Evolutionary conservation across 2,888 invertebrate species (phyloP).

Genomic region (Pimpla rufipes): DNA sequence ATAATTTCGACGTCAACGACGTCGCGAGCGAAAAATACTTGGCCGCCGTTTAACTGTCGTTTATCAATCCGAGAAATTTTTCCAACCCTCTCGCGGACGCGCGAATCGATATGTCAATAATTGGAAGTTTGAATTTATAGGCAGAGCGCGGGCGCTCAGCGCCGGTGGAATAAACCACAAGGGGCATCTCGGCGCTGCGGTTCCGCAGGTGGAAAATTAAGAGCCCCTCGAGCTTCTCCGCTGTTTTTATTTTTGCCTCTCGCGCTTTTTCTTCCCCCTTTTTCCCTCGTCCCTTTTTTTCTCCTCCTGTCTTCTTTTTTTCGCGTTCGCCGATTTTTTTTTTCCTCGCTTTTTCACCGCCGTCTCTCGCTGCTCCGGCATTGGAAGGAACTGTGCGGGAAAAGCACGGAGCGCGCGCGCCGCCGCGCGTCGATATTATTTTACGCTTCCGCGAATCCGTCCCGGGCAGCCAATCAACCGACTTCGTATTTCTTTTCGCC

Average conservation of each 20-base stretch:
- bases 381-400: slow-evolving; percentile 10
- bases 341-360: slow-evolving; percentile 12
- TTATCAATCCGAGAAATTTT: slow-evolving; percentile 3
- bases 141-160: background rate
- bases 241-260: slow-evolving; percentile 51
- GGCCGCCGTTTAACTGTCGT: background rate
- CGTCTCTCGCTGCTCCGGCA: background rate
- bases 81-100: background rate
- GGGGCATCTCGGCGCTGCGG: background rate
- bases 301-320: background rate
- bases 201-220: slow-evolving; percentile 73
- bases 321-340: slow-evolving; percentile 9
- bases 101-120: slow-evolving; percentile 24
- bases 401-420: background rate
- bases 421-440: slow-evolving; percentile 72
- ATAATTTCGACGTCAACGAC: too few relatives aligned
- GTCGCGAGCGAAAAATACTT: too few relatives aligned
- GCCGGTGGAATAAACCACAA: slow-evolving; percentile 11
- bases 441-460: slow-evolving; percentile 70
- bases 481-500: slow-evolving; percentile 58
- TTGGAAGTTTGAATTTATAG: slow-evolving; percentile 22
- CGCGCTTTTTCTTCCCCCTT: slow-evolving; percentile 25
- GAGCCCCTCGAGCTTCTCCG: slow-evolving; percentile 40
- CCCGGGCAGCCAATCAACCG: slow-evolving; percentile 70
- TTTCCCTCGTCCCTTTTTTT: background rate